phyloP scores from a whole-genome alignment of 2,113 vertebrate species.

The Sander lucioperca region DNA sequence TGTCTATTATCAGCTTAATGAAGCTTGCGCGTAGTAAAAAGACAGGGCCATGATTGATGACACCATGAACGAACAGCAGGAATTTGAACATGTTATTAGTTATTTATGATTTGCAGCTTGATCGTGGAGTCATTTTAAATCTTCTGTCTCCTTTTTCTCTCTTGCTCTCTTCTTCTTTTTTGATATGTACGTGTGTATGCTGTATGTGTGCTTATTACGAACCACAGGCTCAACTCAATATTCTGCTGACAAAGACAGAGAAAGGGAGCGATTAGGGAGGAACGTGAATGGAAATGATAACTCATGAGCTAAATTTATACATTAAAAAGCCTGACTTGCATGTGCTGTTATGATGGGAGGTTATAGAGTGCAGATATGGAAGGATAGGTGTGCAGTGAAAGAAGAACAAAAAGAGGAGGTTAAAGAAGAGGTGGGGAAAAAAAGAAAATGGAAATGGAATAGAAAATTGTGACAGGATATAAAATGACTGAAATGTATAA shows the following conservation, averaged over 20 bases:
- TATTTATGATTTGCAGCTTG: slow-evolving; percentile 58
- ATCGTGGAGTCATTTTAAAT: slow-evolving; percentile 46
- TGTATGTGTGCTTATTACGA: not conserved
- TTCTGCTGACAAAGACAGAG: slow-evolving; percentile 68
- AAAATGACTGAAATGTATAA: slow-evolving; percentile 56
- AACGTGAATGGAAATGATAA: slow-evolving; percentile 47
- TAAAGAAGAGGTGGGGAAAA: not conserved
- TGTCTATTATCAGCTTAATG: slow-evolving; percentile 66
- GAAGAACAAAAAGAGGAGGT: slow-evolving; percentile 3
- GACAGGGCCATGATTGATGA: slow-evolving; percentile 61
- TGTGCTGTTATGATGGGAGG: not conserved
- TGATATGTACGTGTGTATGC: not conserved
- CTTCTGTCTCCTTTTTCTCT: slow-evolving; percentile 4
- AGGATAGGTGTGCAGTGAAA: not conserved
- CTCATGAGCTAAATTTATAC: slow-evolving; percentile 39
- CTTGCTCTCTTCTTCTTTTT: not conserved
- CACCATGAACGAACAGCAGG: slow-evolving; percentile 6
- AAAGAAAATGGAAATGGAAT: slow-evolving; percentile 19
- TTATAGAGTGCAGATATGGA: not conserved
- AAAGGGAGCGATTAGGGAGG: slow-evolving; percentile 27
- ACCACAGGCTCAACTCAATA: slow-evolving; percentile 27
- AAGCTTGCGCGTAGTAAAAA: slow-evolving; percentile 33
- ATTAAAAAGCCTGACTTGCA: slow-evolving; percentile 43
- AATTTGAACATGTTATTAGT: slow-evolving; percentile 40
- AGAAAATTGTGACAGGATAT: slow-evolving; percentile 33